Percentiles rank a stretch among this genome's conserved stretches.
These are phyloP conservation scores for Phylloscopus collybita DNA, from an alignment of 2,797 vertebrate species.

Conservation along the genomic window DNA sequence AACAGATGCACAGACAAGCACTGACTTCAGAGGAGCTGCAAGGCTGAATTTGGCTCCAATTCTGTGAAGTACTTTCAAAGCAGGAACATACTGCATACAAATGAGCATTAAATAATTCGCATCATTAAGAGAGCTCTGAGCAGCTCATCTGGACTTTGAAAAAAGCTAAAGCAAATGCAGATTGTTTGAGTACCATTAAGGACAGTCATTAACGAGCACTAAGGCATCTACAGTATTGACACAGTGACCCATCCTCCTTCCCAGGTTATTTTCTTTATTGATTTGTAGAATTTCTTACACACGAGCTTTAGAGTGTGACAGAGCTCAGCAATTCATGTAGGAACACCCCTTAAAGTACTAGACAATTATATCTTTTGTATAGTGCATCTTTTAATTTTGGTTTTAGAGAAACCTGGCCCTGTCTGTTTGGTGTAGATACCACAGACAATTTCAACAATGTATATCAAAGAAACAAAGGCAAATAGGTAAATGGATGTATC, in stretches of 20 bases:
- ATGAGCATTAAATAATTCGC: constrained; percentile 60
- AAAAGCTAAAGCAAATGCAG: constrained; percentile 54
- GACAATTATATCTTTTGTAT: neutral
- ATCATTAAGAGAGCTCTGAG: constrained; percentile 55
- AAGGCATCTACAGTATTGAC: constrained; percentile 15
- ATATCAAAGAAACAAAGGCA: neutral
- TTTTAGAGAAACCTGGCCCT: neutral
- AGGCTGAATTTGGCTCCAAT: constrained; percentile 50
- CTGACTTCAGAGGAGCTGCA: constrained; percentile 28
- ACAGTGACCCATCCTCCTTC: constrained; percentile 6
- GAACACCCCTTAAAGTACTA: neutral
- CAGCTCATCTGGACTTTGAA: constrained; percentile 54
- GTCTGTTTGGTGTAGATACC: neutral
- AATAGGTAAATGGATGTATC: neutral
- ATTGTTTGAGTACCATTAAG: constrained; percentile 46
- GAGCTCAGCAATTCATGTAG: neutral
- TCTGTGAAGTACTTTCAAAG: constrained; percentile 43
- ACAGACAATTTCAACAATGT: neutral
- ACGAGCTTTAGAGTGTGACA: neutral
- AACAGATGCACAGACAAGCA: constrained; percentile 33
- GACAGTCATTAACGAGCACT: constrained; percentile 41
- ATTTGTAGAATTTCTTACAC: constrained; percentile 29
- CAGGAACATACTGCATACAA: constrained; percentile 60
- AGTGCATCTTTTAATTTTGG: neutral
- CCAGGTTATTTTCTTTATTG: constrained; percentile 18